Evolutionary conservation across 2,113 vertebrate species (phyloP).

Genomic region (Lophius piscatorius): DNA sequence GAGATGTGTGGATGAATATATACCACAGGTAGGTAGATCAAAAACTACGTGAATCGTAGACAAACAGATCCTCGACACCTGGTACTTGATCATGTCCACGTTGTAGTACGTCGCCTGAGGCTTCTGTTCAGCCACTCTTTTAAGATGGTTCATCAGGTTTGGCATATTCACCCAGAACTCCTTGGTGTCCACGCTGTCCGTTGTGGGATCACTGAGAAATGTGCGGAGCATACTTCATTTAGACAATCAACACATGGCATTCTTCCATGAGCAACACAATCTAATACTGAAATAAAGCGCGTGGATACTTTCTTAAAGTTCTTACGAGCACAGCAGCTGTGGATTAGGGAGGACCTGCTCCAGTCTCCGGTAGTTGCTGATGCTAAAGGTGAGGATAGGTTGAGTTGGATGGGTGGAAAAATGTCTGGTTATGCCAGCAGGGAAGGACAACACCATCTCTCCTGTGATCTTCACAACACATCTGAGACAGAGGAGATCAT

Average conservation of each 20-base stretch:
- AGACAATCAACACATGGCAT: not conserved
- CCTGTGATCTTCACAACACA: slow-evolving; percentile 97
- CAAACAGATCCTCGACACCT: slow-evolving; percentile 83
- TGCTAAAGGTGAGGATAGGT: slow-evolving; percentile 90
- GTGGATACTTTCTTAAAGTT: not conserved
- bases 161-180: slow-evolving; percentile 99
- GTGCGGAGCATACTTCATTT: slow-evolving; percentile 1
- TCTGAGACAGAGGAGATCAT: slow-evolving; percentile 77
- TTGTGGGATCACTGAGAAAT: slow-evolving; percentile 82
- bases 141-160: slow-evolving; percentile 94
- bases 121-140: slow-evolving; percentile 97
- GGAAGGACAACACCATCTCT: slow-evolving; percentile 97
- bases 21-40: too few species aligned
- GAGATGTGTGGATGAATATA: not conserved
- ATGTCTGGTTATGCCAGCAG: slow-evolving; percentile 95
- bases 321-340: slow-evolving; percentile 97
- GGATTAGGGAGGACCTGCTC: slow-evolving; percentile 98
- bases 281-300: not conserved
- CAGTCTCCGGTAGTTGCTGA: slow-evolving; percentile 91
- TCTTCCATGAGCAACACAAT: not conserved
- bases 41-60: not conserved
- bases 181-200: slow-evolving; percentile 83
- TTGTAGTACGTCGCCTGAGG: slow-evolving; percentile 98
- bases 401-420: slow-evolving; percentile 93
- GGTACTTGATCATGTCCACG: slow-evolving; percentile 99